Evolutionary conservation across 2,797 vertebrate species (phyloP), one percentile per base, ranked within the genome.

Genomic region (Taenioides sp.): DNA sequence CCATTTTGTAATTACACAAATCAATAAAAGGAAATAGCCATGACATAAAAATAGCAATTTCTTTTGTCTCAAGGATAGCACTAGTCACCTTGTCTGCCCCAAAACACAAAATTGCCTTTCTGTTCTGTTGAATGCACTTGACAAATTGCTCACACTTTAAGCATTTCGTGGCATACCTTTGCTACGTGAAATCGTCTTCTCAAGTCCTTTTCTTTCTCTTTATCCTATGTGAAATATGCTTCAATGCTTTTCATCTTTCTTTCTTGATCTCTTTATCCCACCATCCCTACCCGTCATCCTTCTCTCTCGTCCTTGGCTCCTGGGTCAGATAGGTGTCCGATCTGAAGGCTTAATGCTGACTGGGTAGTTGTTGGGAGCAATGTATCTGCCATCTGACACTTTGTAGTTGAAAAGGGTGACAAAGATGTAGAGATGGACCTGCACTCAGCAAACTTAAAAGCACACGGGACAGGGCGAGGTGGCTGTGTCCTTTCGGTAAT

Each of bases 261-360:
- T 62, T 16, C 34, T 61, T 73, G 64, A 78, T 77, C 81, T 81
- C 75, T 83, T 78, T 71, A 80, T 84, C 80, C 67, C 22, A 18
- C 70, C 82, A 43, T 22, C 80, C 67, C 66, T 63, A 25, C 64
- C 63, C 71, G 69, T 62, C 65, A 64, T 77, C 76, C 72, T 69
- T 78, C 65, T 59, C 66, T 77, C 22, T 61, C 27, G 72, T 83
- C 78, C 80, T 85, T 90, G 74, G 84, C 77, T 69, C 16, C 52
- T 43, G 57, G 71, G 67, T 71, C 66, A 70, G 75, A 69, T n/a
- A 83, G 81, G 76, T 69, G 63, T 74, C 85, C 65, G 71, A 80
- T 71, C 77, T 78, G 58, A 79, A 72, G 64, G 61, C 61, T 76
- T 81, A 81, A 72, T 85, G 87, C 84, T 85, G 84, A 88, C 80